Evolutionary conservation across 2,888 invertebrate genomes (phyloP).

Genomic region (Callyntrura sp.): DNA sequence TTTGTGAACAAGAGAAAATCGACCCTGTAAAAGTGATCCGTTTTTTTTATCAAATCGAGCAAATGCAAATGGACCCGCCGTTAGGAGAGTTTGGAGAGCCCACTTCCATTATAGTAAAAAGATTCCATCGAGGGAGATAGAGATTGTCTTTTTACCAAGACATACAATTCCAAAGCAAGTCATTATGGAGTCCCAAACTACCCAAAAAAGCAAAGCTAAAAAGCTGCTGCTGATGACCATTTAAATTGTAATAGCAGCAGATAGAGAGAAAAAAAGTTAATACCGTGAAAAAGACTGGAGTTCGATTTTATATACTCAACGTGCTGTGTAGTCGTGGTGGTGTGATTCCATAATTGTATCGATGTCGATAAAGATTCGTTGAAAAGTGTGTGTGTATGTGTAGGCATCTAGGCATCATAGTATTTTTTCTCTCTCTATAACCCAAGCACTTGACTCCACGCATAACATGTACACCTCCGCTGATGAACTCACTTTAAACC

Average conservation of each 20-base stretch:
- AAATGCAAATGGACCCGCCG: slow-evolving; percentile 82
- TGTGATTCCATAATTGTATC: slow-evolving; percentile 53
- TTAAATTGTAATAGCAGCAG: slow-evolving; percentile 51
- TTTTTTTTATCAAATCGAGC: slow-evolving; percentile 82
- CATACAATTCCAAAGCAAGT: not conserved
- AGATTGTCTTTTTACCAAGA: not conserved
- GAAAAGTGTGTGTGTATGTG: slow-evolving; percentile 36
- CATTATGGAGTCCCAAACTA: too few species aligned
- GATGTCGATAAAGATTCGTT: slow-evolving; percentile 44
- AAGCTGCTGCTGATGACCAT: slow-evolving; percentile 52
- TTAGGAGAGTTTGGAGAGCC: slow-evolving; percentile 2
- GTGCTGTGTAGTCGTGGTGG: not conserved
- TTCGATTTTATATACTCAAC: not conserved
- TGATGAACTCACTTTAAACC: slow-evolving; percentile 25
- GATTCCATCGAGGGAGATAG: slow-evolving; percentile 59
- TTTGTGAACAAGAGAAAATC: slow-evolving; percentile 8
- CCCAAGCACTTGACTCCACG: slow-evolving; percentile 10
- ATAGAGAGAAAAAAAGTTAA: not conserved
- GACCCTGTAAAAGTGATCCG: slow-evolving; percentile 68
- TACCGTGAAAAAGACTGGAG: slow-evolving; percentile 37
- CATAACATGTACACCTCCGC: not conserved
- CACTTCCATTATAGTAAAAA: slow-evolving; percentile 79
- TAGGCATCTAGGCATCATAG: not conserved
- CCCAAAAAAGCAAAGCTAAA: slow-evolving; percentile 38
- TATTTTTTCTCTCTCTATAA: not conserved